Percentiles rank a stretch among this genome's conserved stretches.
phyloP scores from a whole-genome alignment of 2,113 vertebrate species.

The Pao palembangensis region DNA sequence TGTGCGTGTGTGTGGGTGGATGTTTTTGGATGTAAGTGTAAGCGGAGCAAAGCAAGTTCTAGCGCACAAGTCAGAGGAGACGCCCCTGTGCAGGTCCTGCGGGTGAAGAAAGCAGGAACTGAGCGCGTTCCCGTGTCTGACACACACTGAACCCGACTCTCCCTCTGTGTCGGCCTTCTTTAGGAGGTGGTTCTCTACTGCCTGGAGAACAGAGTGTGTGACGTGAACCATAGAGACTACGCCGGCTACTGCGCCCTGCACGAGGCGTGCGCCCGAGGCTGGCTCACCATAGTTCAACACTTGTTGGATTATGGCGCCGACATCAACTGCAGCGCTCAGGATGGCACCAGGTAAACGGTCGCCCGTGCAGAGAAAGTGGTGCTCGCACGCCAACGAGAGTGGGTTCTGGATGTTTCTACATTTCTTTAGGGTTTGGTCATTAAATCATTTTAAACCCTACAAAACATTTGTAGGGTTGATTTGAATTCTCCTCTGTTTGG shows the following conservation, averaged over 20 bases:
- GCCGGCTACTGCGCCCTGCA: conserved; percentile 94
- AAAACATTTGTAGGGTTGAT: conserved; percentile 11
- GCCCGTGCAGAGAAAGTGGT: not conserved
- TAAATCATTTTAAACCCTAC: not conserved
- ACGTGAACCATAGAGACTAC: conserved; percentile 94
- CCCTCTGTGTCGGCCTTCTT: conserved; percentile 19
- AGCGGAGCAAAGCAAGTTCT: conserved; percentile 20
- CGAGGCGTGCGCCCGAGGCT: conserved; percentile 90
- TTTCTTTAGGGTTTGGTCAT: conserved; percentile 1
- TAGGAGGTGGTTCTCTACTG: conserved; percentile 96
- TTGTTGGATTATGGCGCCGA: conserved; percentile 93
- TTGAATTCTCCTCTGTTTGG: not conserved
- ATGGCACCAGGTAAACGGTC: conserved; percentile 85
- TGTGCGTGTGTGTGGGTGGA: conserved; percentile 16
- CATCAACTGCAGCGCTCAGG: conserved; percentile 96
- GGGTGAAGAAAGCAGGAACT: conserved; percentile 52
- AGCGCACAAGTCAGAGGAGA: conserved; percentile 25
- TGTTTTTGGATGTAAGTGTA: conserved; percentile 2
- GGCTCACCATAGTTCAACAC: conserved; percentile 90
- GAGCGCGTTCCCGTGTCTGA: conserved; percentile 43
- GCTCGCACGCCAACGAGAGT: not conserved
- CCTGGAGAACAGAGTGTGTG: conserved; percentile 90
- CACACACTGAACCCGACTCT: conserved; percentile 8
- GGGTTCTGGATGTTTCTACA: not conserved
- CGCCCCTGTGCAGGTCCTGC: conserved; percentile 44